phyloP scores from a whole-genome alignment of 92 coral and sea anemone species.

The Porites evermanni region DNA sequence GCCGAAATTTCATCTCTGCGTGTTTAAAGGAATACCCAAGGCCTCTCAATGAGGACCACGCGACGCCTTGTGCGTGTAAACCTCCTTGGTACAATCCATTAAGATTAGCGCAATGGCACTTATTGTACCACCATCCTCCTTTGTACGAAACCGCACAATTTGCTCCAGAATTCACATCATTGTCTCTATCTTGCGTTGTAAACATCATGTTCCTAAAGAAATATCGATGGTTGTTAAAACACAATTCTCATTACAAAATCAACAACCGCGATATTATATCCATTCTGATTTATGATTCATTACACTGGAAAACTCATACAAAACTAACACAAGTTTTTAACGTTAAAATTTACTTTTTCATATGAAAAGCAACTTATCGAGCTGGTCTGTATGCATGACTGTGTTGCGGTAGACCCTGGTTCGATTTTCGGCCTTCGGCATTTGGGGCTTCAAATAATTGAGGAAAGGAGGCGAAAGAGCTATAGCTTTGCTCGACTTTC shows the following conservation, averaged over 20 bases:
- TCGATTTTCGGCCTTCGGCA: too few species aligned
- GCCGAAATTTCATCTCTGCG: constrained; percentile 32
- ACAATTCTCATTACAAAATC: not conserved
- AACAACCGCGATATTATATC: too few species aligned
- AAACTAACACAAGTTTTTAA: too few species aligned
- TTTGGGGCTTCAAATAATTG: too few species aligned
- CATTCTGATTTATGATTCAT: too few species aligned
- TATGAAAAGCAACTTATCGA: too few species aligned
- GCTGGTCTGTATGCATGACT: too few species aligned
- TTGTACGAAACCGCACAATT: not conserved
- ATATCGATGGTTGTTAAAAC: not conserved
- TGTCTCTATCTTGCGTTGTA: constrained; percentile 33
- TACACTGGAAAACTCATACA: too few species aligned
- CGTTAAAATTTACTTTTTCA: too few species aligned
- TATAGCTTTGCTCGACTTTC: too few species aligned
- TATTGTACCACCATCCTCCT: constrained; percentile 26
- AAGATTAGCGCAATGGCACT: constrained; percentile 13
- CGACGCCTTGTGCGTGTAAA: constrained; percentile 12
- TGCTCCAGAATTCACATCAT: not conserved
- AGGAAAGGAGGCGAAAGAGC: too few species aligned
- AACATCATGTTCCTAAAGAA: constrained; percentile 20
- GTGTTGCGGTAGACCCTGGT: too few species aligned
- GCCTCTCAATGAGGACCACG: constrained; percentile 5
- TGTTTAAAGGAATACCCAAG: constrained; percentile 7
- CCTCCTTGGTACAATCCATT: constrained; percentile 34